A percentile compares a stretch with the other conserved stretches of the same genome.
phyloP scores from a whole-genome alignment of 1,140 invertebrate genomes.

The Pseudomyrmex pallidus region DNA sequence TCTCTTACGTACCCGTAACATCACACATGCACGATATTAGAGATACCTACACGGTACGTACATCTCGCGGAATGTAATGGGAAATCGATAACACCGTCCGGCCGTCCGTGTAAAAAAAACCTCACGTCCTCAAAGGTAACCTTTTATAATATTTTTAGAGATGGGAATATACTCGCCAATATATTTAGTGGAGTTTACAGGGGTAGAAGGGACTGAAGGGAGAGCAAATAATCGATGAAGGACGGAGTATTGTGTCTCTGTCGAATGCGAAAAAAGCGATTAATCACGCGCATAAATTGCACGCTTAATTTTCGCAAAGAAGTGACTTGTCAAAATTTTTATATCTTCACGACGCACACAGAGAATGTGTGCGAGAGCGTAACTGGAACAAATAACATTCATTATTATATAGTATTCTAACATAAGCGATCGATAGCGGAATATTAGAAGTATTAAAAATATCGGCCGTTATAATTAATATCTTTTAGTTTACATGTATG shows the following conservation, averaged over 20 bases:
- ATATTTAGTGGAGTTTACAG: constrained; percentile 45
- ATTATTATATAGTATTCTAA: neutral
- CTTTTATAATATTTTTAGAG: constrained; percentile 60
- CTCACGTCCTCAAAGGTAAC: constrained; percentile 34
- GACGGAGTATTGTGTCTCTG: constrained; percentile 22
- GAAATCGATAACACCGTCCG: constrained; percentile 50
- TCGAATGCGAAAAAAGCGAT: constrained; percentile 23
- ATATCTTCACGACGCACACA: constrained; percentile 1
- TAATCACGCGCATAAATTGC: constrained; percentile 34
- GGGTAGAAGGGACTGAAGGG: too few relatives aligned
- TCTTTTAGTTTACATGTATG: neutral
- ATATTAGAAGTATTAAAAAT: constrained; percentile 22
- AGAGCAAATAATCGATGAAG: constrained; percentile 45
- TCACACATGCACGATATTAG: constrained; percentile 47
- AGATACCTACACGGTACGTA: constrained; percentile 32
- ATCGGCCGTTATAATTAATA: neutral
- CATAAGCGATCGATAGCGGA: neutral
- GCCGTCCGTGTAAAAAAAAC: constrained; percentile 45
- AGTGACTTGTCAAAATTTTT: constrained; percentile 31
- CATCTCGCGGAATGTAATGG: constrained; percentile 52
- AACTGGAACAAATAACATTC: neutral
- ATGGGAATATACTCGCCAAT: constrained; percentile 42
- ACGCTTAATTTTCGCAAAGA: constrained; percentile 11
- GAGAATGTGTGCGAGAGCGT: neutral
- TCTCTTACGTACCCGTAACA: neutral